Evolutionary conservation across 1,140 invertebrate genomes (phyloP), one percentile per base, ranked within the genome.

Genomic region (Saxidomus purpurata): DNA sequence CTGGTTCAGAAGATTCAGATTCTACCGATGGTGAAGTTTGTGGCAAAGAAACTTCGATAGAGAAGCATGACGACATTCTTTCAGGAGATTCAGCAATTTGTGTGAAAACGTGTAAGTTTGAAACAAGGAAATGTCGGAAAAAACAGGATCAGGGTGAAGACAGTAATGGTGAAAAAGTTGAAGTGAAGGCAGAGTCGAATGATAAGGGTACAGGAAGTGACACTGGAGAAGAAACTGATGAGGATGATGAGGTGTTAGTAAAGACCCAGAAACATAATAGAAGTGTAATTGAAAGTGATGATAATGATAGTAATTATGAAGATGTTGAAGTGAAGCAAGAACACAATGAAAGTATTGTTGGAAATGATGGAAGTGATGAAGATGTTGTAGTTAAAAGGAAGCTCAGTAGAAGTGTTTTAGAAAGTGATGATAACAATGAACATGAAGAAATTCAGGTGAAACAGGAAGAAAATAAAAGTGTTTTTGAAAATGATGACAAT

Each of bases 261-360:
- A 43, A 28, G 6, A 52, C 34, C 34, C 74, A n/a, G 9, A 52
- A 25, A 40, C 67, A 59, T 38, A 74, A 49, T 17, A 85, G 25
- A 85, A 52, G 49, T 71, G 31, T 38, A 22, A 85, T 71, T 74
- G 69, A 85, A 74, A 84, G 82, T 84, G 82, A 84, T 59, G 31
- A 38, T 61, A 36, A 31, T 55, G 47, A 59, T 49, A 76, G 15
- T 61, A 43, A 61, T 47, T 22, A 22, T 43, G 38, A 25, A 13
- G 76, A 59, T 4, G 19, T 22, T 1, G 31, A 67, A 49, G 49
- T 47, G 76, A 52, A 13, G 43, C 43, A 43, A 43, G 43, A 43
- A 43, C 4, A 43, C 15, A 43, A 43, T 8, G 38, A 43, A 31
- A 55, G 34, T 59, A n/a, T 9, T 55, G 47, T 31, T 34, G 77